Evolutionary conservation across 2,888 invertebrate species (phyloP).

Genomic region (Emmelina monodactyla): DNA sequence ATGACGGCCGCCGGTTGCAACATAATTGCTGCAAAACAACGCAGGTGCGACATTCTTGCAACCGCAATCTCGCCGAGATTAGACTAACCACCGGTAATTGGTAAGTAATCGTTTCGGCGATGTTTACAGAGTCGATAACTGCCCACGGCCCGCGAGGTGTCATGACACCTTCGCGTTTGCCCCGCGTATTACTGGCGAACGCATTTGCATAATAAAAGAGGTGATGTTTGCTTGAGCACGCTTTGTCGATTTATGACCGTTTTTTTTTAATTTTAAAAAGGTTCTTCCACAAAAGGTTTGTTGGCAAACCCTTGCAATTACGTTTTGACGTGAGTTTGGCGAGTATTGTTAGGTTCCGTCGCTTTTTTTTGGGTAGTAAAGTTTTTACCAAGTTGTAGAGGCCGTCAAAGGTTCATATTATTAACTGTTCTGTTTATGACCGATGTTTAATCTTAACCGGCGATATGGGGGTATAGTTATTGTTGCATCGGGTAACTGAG

Average conservation of each 20-base stretch:
- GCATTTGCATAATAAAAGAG: not conserved
- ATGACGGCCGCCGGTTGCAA: slow-evolving; percentile 33
- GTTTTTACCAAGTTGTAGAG: slow-evolving; percentile 30
- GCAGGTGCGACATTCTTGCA: slow-evolving; percentile 32
- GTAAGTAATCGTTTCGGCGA: not conserved
- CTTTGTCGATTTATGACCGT: slow-evolving; percentile 15
- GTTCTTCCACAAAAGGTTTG: no score
- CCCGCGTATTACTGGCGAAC: not conserved
- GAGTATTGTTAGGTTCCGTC: no score
- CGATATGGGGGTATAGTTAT: no score
- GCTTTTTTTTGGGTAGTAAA: no score
- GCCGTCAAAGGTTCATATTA: slow-evolving; percentile 48
- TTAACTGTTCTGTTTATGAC: slow-evolving; percentile 43
- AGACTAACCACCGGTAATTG: slow-evolving; percentile 1
- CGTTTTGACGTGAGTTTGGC: no score
- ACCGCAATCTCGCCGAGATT: slow-evolving; percentile 3
- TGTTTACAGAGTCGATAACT: no score
- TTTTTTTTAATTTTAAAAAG: no score
- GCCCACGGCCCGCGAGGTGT: not conserved
- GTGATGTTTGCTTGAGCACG: slow-evolving; percentile 1
- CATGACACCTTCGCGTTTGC: not conserved
- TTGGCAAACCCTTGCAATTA: slow-evolving; percentile 56
- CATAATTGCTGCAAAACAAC: slow-evolving; percentile 24
- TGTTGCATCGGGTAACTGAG: no score
- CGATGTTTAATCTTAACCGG: no score